Percentiles rank a stretch among this genome's conserved stretches.
These are phyloP conservation scores for Aphidius gifuensis DNA, from an alignment of 1,140 invertebrate genomes.

Conservation along the genomic window DNA sequence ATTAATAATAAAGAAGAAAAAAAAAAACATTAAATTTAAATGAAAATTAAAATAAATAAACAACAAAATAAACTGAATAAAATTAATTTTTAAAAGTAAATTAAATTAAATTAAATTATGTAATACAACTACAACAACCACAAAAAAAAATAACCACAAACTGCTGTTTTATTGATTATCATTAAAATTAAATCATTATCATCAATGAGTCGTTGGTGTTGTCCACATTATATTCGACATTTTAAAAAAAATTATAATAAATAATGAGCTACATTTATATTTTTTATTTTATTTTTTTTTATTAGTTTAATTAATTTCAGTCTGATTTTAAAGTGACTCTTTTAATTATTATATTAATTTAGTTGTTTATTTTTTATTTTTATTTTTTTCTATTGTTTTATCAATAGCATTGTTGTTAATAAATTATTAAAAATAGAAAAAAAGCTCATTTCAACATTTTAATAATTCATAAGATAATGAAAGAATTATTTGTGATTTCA, in stretches of 20 bases:
- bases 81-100: not conserved
- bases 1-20: not conserved
- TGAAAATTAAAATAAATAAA: not conserved
- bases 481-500: no score
- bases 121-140: no score
- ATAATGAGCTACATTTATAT: not conserved
- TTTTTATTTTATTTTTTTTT: constrained; percentile 5
- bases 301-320: not conserved
- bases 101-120: not conserved
- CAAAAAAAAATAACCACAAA: constrained; percentile 22
- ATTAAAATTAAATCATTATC: constrained; percentile 28
- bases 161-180: constrained; percentile 27
- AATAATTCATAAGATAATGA: no score
- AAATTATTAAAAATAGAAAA: no score
- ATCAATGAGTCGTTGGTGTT: constrained; percentile 21
- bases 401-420: no score
- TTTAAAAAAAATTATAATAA: no score
- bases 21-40: not conserved
- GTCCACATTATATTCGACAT: constrained; percentile 26
- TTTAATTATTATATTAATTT: no score
- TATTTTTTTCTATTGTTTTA: no score
- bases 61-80: not conserved
- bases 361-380: no score
- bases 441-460: no score
- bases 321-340: not conserved